Evolutionary conservation across 2,888 invertebrate genomes (phyloP).

Genomic region (Clivina fossor): DNA sequence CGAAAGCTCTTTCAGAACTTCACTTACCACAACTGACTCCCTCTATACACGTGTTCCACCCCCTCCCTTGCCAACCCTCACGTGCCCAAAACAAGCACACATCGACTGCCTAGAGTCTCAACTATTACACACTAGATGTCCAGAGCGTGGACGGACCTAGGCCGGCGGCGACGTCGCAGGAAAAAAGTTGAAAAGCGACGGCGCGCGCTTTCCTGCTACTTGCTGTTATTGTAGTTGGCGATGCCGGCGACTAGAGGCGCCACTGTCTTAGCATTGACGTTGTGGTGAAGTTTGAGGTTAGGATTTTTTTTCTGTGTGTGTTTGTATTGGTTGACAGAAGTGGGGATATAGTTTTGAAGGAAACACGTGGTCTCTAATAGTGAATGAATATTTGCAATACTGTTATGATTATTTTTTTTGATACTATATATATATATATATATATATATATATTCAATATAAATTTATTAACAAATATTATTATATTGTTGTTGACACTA

Average conservation of each 20-base stretch:
- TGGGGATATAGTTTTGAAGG: too few species aligned
- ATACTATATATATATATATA: too few species aligned
- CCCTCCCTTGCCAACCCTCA: conserved; percentile 2
- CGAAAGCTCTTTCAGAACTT: too few species aligned
- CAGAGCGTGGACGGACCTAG: conserved; percentile 32
- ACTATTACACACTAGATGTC: conserved; percentile 54
- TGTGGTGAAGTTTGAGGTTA: too few species aligned
- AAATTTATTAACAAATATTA: too few species aligned
- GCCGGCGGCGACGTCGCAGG: conserved; percentile 37
- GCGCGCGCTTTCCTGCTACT: too few species aligned
- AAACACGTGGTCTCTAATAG: too few species aligned
- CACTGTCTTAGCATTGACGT: conserved; percentile 47
- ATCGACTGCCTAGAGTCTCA: conserved; percentile 42
- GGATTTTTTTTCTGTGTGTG: conserved; percentile 5
- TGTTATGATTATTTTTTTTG: too few species aligned
- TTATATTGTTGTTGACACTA: too few species aligned
- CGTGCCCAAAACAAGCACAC: conserved; percentile 29
- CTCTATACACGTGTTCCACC: conserved; percentile 6
- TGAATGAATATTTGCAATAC: too few species aligned
- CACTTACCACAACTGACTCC: too few species aligned
- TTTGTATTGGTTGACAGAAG: conserved; percentile 9
- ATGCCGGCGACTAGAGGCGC: conserved; percentile 47
- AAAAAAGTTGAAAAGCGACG: conserved; percentile 46
- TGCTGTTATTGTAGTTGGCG: conserved; percentile 47
- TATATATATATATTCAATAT: too few species aligned